These are phyloP conservation scores for Physeter macrocephalus DNA, from an alignment of 2,113 vertebrate genomes.

Conservation along the genomic window DNA sequence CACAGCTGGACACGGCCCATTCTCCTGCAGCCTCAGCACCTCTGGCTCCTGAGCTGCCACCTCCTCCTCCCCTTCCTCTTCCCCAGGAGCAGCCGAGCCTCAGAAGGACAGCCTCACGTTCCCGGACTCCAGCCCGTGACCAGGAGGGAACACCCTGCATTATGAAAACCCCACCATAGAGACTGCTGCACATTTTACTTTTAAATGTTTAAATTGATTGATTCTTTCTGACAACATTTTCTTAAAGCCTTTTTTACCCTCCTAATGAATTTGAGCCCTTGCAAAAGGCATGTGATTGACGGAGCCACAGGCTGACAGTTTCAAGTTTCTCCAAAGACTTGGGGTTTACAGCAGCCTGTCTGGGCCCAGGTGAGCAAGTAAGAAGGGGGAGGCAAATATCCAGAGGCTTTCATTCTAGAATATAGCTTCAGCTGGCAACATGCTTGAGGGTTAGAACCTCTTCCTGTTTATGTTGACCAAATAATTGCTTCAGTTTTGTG, in stretches of 20 bases:
- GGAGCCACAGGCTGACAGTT: conserved; percentile 21
- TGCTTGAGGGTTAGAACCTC: not conserved
- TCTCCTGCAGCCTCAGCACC: not conserved
- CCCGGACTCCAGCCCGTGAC: not conserved
- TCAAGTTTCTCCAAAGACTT: not conserved
- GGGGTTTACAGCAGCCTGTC: not conserved
- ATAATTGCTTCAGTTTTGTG: not conserved
- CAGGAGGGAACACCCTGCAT: not conserved
- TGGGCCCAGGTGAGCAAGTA: not conserved
- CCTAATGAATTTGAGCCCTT: conserved; percentile 55
- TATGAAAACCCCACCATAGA: not conserved
- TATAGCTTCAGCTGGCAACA: not conserved
- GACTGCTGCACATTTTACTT: conserved; percentile 41
- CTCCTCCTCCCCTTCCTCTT: not conserved
- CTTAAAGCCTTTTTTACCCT: conserved; percentile 52
- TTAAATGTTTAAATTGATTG: conserved; percentile 63
- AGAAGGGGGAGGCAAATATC: not conserved
- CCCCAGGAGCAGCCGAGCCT: not conserved
- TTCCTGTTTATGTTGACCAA: not conserved
- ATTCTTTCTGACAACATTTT: conserved; percentile 70
- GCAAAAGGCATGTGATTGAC: not conserved
- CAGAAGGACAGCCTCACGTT: not conserved
- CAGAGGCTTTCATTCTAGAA: not conserved
- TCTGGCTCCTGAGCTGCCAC: accelerated
- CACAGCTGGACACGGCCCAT: not conserved